Evolutionary conservation across 2,888 invertebrate genomes (phyloP).

Genomic region (Hesperia comma): DNA sequence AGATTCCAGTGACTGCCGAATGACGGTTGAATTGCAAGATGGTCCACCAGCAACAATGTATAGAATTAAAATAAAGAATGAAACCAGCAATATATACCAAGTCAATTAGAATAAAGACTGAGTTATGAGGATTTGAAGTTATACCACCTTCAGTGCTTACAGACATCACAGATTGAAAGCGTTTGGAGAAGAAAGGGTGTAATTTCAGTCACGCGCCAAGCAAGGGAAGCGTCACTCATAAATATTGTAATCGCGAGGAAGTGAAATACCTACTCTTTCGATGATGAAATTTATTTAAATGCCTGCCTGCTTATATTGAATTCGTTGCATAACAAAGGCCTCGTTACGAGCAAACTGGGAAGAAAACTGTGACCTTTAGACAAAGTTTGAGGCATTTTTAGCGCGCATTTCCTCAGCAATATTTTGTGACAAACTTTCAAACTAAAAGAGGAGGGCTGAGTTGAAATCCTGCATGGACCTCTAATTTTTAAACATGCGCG

Average conservation of each 20-base stretch:
- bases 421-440: no score
- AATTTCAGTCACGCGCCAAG: constrained; percentile 64
- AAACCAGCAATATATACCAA: no score
- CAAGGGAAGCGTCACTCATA: constrained; percentile 56
- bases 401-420: neutral
- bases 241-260: constrained; percentile 66
- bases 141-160: constrained; percentile 36
- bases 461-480: no score
- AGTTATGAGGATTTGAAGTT: neutral
- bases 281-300: constrained; percentile 66
- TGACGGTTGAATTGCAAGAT: no score
- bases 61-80: neutral
- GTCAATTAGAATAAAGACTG: neutral
- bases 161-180: neutral
- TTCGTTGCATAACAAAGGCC: constrained; percentile 39
- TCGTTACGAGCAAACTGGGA: neutral
- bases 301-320: constrained; percentile 43
- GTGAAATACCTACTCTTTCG: constrained; percentile 47
- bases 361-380: neutral
- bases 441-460: no score
- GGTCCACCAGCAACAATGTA: no score
- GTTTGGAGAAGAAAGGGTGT: constrained; percentile 56
- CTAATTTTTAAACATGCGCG: no score
- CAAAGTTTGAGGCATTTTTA: neutral
- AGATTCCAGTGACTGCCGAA: no score